Conservation (phyloP, 2,113 vertebrate genomes). For the Gila orcuttii region DNA sequence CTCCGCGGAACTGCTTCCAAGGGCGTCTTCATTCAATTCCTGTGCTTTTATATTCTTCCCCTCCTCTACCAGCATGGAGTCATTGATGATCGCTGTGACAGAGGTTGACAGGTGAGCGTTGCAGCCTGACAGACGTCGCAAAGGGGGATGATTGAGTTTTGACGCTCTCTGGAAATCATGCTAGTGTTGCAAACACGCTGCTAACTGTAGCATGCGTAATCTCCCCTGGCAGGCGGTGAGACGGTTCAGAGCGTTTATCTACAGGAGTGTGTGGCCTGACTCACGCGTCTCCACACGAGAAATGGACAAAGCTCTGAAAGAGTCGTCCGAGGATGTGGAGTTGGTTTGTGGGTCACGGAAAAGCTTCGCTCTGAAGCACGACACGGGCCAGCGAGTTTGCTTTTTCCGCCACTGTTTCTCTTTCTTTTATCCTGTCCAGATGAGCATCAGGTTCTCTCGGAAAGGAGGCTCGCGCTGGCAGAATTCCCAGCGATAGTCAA, state of each 20-base stretch:
- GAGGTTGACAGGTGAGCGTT: constrained; percentile 2
- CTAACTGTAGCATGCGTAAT: background rate
- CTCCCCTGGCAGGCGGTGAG: constrained; percentile 24
- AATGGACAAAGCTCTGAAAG: constrained; percentile 24
- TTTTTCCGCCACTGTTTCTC: background rate
- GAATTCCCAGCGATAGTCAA: constrained; percentile 16
- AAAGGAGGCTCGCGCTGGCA: background rate
- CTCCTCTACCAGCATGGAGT: background rate
- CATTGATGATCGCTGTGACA: constrained; percentile 12
- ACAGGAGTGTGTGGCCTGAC: background rate
- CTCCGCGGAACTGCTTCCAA: background rate
- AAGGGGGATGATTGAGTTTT: constrained; percentile 14
- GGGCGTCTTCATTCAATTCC: background rate
- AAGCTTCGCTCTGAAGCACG: background rate
- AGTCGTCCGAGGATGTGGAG: background rate
- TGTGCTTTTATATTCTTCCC: background rate
- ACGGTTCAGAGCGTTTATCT: background rate
- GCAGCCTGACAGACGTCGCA: background rate
- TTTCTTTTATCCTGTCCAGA: constrained; percentile 13
- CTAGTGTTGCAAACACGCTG: background rate
- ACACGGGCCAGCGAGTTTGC: background rate
- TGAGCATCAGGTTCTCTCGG: background rate
- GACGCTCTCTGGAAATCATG: background rate
- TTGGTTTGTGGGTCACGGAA: constrained; percentile 14
- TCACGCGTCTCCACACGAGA: background rate